Base-by-base conservation (phyloP, 2,888 invertebrate genomes). In the Cephonodes hylas region DNA sequence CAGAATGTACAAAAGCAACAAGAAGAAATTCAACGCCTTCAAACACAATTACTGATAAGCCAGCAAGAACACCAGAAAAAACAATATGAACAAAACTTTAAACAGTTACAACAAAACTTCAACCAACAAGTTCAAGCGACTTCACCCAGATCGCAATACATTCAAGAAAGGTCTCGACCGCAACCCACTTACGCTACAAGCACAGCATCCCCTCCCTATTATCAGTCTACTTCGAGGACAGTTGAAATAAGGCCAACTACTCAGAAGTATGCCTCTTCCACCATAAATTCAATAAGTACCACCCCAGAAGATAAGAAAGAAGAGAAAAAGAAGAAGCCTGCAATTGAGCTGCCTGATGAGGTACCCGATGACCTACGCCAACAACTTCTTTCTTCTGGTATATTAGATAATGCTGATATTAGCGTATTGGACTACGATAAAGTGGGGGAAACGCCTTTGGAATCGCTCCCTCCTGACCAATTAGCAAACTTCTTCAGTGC, bases 351-450 rank as follows among this genome's bases (percentile, higher is more conserved):
- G 46, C 97, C 97, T 10, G 97, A 97, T 74, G 97, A 97, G 91
- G 97, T 97, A 5, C 97, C 97, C 3, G 97, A 97, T 69, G 97
- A 97, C 73, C 93, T 97, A 53, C 93, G 97, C 44, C 94, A 96
- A 79, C 97, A 97, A 75, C 88, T 97, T 4, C 86, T 97, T 53
- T 95, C 96, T 58, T 97, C 97, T 0, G 97, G 97, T 42, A 97
- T 97, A 72, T 89, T 97, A 61, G 96, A 96, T 71, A 96, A 97
- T 77, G 97, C 97, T 48, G 96, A 97, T 73, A 97, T 97, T 64
- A 97, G 97, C 70, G 94, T 97, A 57, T 87, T 97, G 63, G 97
- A 97, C 86, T 97, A 97, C 74, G 97, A 97, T 76, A 97, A 97
- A 91, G 95, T 97, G 44, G 97, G 97, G 31, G 97, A 96, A 66